Conservation (phyloP, 92 coral and sea anemone genomes). For the Isaurus tuberculatus region DNA sequence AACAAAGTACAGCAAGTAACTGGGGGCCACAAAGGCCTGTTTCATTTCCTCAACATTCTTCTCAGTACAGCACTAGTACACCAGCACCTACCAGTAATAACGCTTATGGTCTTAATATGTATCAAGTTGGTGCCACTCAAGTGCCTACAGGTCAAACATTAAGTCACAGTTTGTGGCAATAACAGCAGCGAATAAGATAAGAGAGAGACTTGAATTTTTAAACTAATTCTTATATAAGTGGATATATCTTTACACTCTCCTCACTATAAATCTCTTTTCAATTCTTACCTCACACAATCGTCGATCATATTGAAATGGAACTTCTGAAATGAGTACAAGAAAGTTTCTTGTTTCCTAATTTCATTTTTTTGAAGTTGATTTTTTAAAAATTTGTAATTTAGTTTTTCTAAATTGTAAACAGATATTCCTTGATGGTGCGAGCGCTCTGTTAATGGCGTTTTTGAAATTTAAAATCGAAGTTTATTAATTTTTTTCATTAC, state of each 20-base stretch:
- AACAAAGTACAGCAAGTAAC: slow-evolving; percentile 45
- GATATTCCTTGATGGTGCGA: too few species aligned
- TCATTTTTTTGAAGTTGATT: too few species aligned
- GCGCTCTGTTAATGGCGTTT: too few species aligned
- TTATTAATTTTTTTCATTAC: too few species aligned
- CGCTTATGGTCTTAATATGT: slow-evolving; percentile 52
- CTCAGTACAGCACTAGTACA: slow-evolving; percentile 71
- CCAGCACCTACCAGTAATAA: slow-evolving; percentile 73
- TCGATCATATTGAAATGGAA: not conserved
- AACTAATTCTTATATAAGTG: not conserved
- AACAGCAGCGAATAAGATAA: not conserved
- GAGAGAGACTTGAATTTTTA: not conserved
- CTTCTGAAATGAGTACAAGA: too few species aligned
- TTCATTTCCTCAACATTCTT: slow-evolving; percentile 79
- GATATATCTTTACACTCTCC: not conserved
- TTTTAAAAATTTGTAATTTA: too few species aligned
- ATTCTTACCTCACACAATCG: not conserved
- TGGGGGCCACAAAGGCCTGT: slow-evolving; percentile 79
- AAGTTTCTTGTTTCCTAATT: too few species aligned
- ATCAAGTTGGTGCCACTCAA: slow-evolving; percentile 66
- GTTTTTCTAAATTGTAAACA: too few species aligned
- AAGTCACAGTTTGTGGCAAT: slow-evolving; percentile 93
- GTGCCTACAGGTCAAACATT: slow-evolving; percentile 87
- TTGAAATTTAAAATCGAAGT: too few species aligned
- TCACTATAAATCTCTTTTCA: not conserved